phyloP scores from a whole-genome alignment of 2,113 vertebrate genomes.

The Glaucidium brasilianum region DNA sequence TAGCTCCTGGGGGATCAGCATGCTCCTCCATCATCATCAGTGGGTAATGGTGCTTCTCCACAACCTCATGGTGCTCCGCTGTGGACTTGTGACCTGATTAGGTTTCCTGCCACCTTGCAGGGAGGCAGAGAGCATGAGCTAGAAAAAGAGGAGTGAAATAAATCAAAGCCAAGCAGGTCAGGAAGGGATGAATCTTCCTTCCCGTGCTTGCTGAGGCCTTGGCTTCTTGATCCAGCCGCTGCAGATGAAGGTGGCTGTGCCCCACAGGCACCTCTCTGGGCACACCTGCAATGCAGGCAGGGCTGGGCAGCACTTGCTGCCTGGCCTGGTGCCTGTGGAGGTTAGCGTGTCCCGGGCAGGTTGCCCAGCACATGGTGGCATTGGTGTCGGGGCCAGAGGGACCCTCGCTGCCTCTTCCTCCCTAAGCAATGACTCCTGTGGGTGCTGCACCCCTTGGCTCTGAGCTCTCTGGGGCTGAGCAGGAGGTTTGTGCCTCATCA shows the following conservation, averaged over 20 bases:
- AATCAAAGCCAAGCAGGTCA: background rate
- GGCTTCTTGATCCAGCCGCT: background rate
- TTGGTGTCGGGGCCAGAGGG: background rate
- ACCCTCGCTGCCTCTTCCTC: background rate
- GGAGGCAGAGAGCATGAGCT: accelerated
- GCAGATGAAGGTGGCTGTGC: background rate
- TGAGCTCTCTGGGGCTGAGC: background rate
- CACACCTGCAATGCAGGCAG: background rate
- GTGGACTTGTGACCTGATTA: background rate
- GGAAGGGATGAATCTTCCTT: background rate
- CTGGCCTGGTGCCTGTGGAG: background rate
- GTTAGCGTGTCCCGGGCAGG: accelerated
- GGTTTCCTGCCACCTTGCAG: background rate
- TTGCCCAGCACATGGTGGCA: background rate
- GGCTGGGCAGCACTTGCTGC: background rate
- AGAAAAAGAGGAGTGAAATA: background rate
- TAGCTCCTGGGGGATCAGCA: background rate
- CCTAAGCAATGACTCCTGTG: background rate
- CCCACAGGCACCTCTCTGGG: background rate
- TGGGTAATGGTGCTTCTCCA: too few species aligned
- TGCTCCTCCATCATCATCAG: accelerated
- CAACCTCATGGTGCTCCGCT: background rate
- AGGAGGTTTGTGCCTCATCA: accelerated
- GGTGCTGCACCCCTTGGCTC: background rate
- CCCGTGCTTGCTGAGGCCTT: background rate